Evolutionary conservation across 2,113 vertebrate genomes (phyloP).

Genomic region (Cyphomyrus discorhynchus): DNA sequence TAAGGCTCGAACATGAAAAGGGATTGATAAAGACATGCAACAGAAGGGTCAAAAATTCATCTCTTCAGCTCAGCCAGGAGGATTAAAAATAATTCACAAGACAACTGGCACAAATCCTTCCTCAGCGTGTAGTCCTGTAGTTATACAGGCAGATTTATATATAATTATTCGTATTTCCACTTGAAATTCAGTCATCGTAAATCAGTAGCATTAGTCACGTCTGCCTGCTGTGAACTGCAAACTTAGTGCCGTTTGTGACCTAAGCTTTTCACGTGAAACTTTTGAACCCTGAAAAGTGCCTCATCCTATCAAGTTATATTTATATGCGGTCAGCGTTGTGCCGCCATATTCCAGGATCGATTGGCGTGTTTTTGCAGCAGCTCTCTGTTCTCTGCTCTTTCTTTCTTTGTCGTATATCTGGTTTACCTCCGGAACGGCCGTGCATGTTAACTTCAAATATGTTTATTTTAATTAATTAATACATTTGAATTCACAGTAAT

Average conservation of each 20-base stretch:
- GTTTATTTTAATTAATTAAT: neutral
- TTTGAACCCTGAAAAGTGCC: neutral
- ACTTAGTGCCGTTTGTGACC: neutral
- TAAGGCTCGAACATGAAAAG: neutral
- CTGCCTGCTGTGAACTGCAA: neutral
- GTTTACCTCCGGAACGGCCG: neutral
- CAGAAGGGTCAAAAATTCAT: slow-evolving; percentile 4
- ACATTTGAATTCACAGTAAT: neutral
- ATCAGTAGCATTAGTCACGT: neutral
- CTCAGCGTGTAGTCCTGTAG: neutral
- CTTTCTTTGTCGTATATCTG: neutral
- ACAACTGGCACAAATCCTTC: slow-evolving; percentile 5
- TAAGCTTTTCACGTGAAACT: neutral
- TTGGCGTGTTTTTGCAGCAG: neutral
- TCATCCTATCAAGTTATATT: neutral
- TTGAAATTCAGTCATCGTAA: neutral
- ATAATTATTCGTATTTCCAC: neutral
- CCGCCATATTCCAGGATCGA: neutral
- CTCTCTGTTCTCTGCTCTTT: neutral
- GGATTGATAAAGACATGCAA: neutral
- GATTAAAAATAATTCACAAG: slow-evolving; percentile 7
- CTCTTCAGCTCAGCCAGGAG: neutral
- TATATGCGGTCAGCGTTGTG: neutral
- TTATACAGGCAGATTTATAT: neutral
- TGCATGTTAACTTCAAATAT: neutral